Evolutionary conservation across 2,797 vertebrate genomes (phyloP).

Genomic region (Acanthis flammea): DNA sequence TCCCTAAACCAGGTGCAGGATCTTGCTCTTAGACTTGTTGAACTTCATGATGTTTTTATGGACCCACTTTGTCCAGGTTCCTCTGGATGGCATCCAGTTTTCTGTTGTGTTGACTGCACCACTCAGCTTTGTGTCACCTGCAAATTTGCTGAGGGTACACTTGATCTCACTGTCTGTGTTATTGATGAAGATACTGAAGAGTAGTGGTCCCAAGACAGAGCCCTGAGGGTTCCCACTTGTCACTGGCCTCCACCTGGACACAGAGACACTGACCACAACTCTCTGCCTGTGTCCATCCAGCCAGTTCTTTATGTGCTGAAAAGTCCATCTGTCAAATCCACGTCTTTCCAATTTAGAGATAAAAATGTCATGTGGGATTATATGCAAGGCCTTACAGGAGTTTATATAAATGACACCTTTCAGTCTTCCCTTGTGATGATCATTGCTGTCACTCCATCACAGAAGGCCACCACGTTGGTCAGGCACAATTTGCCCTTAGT

Average conservation of each 20-base stretch:
- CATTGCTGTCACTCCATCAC: neutral
- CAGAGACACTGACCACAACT: neutral
- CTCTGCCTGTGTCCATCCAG: neutral
- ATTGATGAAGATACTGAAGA: neutral
- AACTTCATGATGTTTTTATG: neutral
- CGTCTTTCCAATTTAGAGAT: neutral
- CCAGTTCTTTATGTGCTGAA: neutral
- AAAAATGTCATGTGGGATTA: neutral
- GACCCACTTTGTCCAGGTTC: neutral
- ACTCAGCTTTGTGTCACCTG: neutral
- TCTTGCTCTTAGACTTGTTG: neutral
- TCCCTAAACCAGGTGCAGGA: neutral
- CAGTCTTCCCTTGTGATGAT: neutral
- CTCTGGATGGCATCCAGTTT: neutral
- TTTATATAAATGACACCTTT: neutral
- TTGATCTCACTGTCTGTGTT: neutral
- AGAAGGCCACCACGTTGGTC: neutral
- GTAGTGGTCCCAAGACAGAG: neutral
- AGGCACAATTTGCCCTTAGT: neutral
- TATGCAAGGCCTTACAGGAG: neutral
- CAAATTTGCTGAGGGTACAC: neutral
- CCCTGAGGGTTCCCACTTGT: neutral
- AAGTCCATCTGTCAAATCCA: neutral
- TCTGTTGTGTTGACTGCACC: neutral
- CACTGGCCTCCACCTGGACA: neutral